Percentiles rank a stretch among this genome's conserved stretches.
phyloP scores from a whole-genome alignment of 2,797 vertebrate genomes.

The Chelonia mydas region DNA sequence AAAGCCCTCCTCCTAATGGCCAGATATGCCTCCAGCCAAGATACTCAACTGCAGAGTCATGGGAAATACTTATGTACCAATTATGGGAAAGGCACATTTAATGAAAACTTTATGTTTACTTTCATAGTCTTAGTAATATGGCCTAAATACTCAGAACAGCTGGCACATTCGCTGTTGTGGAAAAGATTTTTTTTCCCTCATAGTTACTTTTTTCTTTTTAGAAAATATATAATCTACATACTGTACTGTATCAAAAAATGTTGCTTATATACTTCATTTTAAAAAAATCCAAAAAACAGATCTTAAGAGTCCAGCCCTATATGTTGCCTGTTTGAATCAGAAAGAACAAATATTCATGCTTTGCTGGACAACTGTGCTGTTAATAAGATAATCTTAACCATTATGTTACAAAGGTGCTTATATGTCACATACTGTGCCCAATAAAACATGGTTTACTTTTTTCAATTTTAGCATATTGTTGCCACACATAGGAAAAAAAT shows the following conservation, averaged over 20 bases:
- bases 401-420: background rate
- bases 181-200: slow-evolving; percentile 43
- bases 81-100: slow-evolving; percentile 82
- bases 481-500: slow-evolving; percentile 8
- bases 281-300: slow-evolving; percentile 13
- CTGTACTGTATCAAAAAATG: slow-evolving; percentile 49
- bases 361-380: accelerated
- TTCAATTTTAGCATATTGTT: slow-evolving; percentile 30
- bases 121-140: slow-evolving; percentile 75
- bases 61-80: slow-evolving; percentile 83
- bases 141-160: slow-evolving; percentile 74
- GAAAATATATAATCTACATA: slow-evolving; percentile 65
- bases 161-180: slow-evolving; percentile 66
- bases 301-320: background rate
- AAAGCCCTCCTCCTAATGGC: slow-evolving; percentile 80
- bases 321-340: background rate
- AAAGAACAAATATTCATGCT: background rate
- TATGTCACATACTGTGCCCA: background rate
- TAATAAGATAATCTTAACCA: background rate
- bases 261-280: slow-evolving; percentile 16
- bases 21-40: slow-evolving; percentile 82
- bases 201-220: slow-evolving; percentile 36
- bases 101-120: slow-evolving; percentile 82
- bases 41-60: slow-evolving; percentile 83
- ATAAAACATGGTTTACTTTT: slow-evolving; percentile 1